Percentiles rank a stretch among this genome's conserved stretches.
phyloP scores from a whole-genome alignment of 1,140 invertebrate genomes.

The Rhynchophorus ferrugineus region DNA sequence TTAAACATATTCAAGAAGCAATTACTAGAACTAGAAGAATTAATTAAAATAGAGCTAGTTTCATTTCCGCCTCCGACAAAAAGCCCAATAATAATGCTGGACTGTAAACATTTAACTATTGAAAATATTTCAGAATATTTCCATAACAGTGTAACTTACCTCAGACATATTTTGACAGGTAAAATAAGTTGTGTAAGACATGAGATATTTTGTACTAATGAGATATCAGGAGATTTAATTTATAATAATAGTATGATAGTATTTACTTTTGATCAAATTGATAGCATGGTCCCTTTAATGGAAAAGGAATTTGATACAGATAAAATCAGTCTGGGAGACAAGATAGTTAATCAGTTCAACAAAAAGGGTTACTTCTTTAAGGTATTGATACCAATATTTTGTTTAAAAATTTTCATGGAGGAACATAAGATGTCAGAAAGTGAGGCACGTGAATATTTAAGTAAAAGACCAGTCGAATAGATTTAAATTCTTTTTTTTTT shows the following conservation, averaged over 20 bases:
- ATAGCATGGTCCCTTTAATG: constrained; percentile 18
- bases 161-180: constrained; percentile 20
- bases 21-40: too few relatives aligned
- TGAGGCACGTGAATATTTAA: constrained; percentile 20
- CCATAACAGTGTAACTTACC: constrained; percentile 10
- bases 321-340: too few relatives aligned
- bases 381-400: constrained; percentile 30
- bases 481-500: background rate
- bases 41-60: too few relatives aligned
- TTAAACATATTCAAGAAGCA: too few relatives aligned
- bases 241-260: constrained; percentile 27
- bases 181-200: constrained; percentile 20
- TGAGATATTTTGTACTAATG: constrained; percentile 10
- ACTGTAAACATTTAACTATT: constrained; percentile 25
- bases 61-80: constrained; percentile 4
- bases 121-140: constrained; percentile 19
- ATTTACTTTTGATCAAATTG: constrained; percentile 25
- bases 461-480: constrained; percentile 16
- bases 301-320: constrained; percentile 22
- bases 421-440: constrained; percentile 19
- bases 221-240: constrained; percentile 13
- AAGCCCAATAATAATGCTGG: constrained; percentile 1
- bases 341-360: too few relatives aligned
- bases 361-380: constrained; percentile 28
- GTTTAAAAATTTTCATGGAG: constrained; percentile 30